Percentiles rank a stretch among this genome's conserved stretches.
Evolutionary conservation across 2,113 vertebrate genomes (phyloP).

Genomic region (Motacilla tschutschensis): DNA sequence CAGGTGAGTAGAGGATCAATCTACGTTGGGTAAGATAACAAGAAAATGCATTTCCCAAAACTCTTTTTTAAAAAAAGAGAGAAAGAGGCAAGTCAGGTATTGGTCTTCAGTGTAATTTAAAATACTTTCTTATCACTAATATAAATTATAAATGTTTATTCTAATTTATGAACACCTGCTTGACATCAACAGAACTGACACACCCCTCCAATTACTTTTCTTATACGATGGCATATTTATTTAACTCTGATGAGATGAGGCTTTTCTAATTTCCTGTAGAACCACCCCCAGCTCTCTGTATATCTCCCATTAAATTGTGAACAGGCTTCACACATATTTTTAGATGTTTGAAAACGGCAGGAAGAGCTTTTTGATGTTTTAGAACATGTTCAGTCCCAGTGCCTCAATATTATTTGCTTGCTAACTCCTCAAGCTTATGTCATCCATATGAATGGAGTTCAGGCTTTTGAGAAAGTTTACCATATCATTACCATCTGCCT

Average conservation of each 20-base stretch:
- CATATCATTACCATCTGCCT: slow-evolving; percentile 32
- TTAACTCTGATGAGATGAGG: slow-evolving; percentile 55
- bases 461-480: slow-evolving; percentile 27
- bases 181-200: slow-evolving; percentile 67
- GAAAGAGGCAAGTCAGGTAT: background rate
- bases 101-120: slow-evolving; percentile 4
- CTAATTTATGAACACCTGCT: slow-evolving; percentile 71
- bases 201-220: slow-evolving; percentile 66
- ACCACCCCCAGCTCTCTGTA: slow-evolving; percentile 57
- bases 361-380: slow-evolving; percentile 74
- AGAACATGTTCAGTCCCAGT: slow-evolving; percentile 36
- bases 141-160: slow-evolving; percentile 57
- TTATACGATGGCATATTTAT: slow-evolving; percentile 66
- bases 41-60: background rate
- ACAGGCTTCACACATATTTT: slow-evolving; percentile 75
- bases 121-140: slow-evolving; percentile 46
- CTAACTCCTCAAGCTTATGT: slow-evolving; percentile 40
- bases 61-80: background rate
- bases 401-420: slow-evolving; percentile 19
- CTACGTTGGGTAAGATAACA: background rate
- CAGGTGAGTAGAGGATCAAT: background rate
- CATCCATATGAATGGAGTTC: slow-evolving; percentile 51
- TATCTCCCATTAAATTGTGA: slow-evolving; percentile 76
- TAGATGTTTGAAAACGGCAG: slow-evolving; percentile 70
- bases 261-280: slow-evolving; percentile 77